phyloP scores from a whole-genome alignment of 2,797 vertebrate genomes.

The Artibeus lituratus region DNA sequence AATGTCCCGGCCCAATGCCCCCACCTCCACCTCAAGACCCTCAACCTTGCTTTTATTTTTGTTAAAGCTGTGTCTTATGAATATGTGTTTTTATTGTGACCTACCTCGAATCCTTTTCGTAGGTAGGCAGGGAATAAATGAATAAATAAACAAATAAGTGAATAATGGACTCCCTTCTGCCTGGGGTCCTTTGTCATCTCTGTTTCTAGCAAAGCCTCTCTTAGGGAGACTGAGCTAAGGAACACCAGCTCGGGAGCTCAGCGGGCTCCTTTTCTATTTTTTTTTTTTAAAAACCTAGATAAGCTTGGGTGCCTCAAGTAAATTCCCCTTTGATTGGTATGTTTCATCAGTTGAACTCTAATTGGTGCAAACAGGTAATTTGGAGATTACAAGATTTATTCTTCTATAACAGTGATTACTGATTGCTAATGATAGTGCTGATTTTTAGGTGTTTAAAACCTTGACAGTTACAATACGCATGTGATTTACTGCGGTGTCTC shows the following conservation, averaged over 20 bases:
- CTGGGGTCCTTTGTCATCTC: slow-evolving; percentile 51
- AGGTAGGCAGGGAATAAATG: slow-evolving; percentile 67
- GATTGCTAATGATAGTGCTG: slow-evolving; percentile 83
- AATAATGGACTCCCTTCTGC: slow-evolving; percentile 45
- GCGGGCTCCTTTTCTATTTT: not conserved
- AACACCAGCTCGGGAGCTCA: slow-evolving; percentile 36
- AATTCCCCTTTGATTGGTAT: slow-evolving; percentile 80
- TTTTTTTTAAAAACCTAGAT: slow-evolving; percentile 71
- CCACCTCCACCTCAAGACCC: not conserved
- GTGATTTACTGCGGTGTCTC: slow-evolving; percentile 74
- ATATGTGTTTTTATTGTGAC: slow-evolving; percentile 31
- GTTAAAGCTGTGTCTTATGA: not conserved
- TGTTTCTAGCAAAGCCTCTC: slow-evolving; percentile 25
- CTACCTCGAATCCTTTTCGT: slow-evolving; percentile 47
- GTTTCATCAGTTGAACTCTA: slow-evolving; percentile 83
- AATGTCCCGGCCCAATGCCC: not conserved
- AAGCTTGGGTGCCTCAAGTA: slow-evolving; percentile 72
- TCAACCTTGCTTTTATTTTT: not conserved
- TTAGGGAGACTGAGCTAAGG: not conserved
- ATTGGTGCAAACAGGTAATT: slow-evolving; percentile 84
- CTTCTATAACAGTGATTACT: slow-evolving; percentile 84
- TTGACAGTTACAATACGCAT: slow-evolving; percentile 80
- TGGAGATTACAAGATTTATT: slow-evolving; percentile 84
- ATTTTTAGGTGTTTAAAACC: slow-evolving; percentile 82
- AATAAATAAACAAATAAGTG: slow-evolving; percentile 72